A percentile compares a stretch with the other conserved stretches of the same genome.
phyloP scores from a whole-genome alignment of 2,888 invertebrate genomes.

The Spodoptera picta region DNA sequence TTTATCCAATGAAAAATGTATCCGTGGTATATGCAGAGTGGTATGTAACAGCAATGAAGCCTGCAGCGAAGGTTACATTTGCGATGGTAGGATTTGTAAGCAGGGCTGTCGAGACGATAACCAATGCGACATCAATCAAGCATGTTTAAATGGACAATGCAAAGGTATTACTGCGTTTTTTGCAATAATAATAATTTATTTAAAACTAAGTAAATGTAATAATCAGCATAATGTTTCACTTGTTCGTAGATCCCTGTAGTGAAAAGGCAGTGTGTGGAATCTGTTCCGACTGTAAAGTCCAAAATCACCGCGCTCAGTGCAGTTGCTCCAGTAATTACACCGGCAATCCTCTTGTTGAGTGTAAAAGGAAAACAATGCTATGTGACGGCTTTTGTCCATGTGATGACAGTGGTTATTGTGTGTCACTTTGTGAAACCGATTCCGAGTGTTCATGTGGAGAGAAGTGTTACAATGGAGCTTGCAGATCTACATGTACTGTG shows the following conservation, averaged over 20 bases:
- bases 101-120: constrained; percentile 96
- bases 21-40: constrained; percentile 93
- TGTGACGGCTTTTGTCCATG: constrained; percentile 94
- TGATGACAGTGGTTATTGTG: constrained; percentile 94
- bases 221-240: constrained; percentile 11
- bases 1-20: constrained; percentile 95
- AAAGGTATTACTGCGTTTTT: constrained; percentile 79
- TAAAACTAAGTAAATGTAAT: not conserved
- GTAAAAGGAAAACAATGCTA: constrained; percentile 91
- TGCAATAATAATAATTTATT: not conserved
- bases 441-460: constrained; percentile 95
- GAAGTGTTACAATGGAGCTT: constrained; percentile 92
- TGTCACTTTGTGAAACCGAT: constrained; percentile 90
- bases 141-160: constrained; percentile 95
- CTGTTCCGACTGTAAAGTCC: constrained; percentile 94
- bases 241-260: constrained; percentile 92
- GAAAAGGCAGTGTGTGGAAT: constrained; percentile 93
- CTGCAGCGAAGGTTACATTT: constrained; percentile 94
- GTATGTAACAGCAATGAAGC: constrained; percentile 96
- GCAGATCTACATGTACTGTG: constrained; percentile 91
- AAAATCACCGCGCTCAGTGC: constrained; percentile 95
- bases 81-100: constrained; percentile 95
- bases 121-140: constrained; percentile 92
- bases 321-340: constrained; percentile 94
- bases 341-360: constrained; percentile 94